These are phyloP conservation scores for Nomia melanderi DNA, from an alignment of 1,140 invertebrate genomes.

Conservation along the genomic window DNA sequence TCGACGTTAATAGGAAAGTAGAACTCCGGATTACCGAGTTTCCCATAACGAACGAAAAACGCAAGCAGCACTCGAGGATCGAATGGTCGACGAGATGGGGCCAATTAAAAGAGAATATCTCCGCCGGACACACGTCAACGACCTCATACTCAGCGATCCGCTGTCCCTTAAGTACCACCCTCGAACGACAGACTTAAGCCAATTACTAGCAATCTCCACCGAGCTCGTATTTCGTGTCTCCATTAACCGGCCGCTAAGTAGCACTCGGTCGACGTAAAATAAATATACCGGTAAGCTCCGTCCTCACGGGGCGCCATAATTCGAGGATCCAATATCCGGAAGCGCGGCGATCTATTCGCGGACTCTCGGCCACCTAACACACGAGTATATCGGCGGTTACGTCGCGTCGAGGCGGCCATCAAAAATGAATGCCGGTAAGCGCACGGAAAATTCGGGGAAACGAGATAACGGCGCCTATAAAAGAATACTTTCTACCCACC, in stretches of 20 bases:
- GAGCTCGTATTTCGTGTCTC: constrained; percentile 23
- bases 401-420: background rate
- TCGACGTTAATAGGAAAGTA: too few species aligned
- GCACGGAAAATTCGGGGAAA: too few species aligned
- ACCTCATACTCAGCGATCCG: background rate
- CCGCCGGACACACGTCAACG: too few species aligned
- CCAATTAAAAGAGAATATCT: background rate
- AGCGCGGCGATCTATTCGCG: constrained; percentile 44
- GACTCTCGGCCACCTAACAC: constrained; percentile 13
- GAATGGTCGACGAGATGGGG: background rate
- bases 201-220: constrained; percentile 49
- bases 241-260: constrained; percentile 45
- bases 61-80: background rate
- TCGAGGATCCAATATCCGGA: constrained; percentile 16
- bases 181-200: constrained; percentile 26
- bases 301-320: constrained; percentile 35
- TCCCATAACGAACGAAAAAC: background rate
- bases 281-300: constrained; percentile 46
- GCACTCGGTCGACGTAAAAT: constrained; percentile 34
- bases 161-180: constrained; percentile 33
- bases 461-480: too few species aligned
- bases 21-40: background rate
- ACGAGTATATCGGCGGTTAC: constrained; percentile 45
- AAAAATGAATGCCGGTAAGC: background rate
- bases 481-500: too few species aligned